A percentile compares a stretch with the other conserved stretches of the same genome.
phyloP scores from a whole-genome alignment of 2,888 invertebrate genomes.

The Cryptus armator region DNA sequence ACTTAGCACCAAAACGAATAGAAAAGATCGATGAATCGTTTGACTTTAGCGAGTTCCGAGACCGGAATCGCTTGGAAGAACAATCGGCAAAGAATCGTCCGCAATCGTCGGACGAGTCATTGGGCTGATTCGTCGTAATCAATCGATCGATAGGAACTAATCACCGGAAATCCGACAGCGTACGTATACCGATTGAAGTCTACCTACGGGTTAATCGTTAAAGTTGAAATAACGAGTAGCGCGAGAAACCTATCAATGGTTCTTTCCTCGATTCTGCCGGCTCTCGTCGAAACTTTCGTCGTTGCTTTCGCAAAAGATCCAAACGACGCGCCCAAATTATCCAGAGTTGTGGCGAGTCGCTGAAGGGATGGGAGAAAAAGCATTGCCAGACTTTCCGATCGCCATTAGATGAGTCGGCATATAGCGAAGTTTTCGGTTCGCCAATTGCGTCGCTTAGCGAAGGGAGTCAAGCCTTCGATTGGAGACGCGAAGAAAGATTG shows the following conservation, averaged over 20 bases:
- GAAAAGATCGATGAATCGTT: slow-evolving; percentile 16
- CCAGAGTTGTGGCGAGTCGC: slow-evolving; percentile 37
- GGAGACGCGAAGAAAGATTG: slow-evolving; percentile 31
- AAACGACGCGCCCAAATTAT: slow-evolving; percentile 50
- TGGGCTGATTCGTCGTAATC: slow-evolving; percentile 49
- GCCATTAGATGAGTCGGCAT: slow-evolving; percentile 38
- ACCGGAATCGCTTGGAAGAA: slow-evolving; percentile 10
- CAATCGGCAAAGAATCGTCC: background rate
- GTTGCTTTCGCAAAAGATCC: slow-evolving; percentile 29
- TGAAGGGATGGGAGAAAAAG: slow-evolving; percentile 18
- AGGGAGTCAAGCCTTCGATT: slow-evolving; percentile 36
- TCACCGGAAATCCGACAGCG: slow-evolving; percentile 30
- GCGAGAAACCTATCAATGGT: slow-evolving; percentile 19
- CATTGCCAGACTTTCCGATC: slow-evolving; percentile 28
- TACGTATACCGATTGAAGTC: slow-evolving; percentile 17
- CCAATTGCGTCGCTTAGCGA: slow-evolving; percentile 42
- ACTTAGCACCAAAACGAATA: background rate
- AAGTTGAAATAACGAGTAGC: slow-evolving; percentile 57
- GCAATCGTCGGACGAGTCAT: slow-evolving; percentile 47
- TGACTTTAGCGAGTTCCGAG: slow-evolving; percentile 8
- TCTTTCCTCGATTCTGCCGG: slow-evolving; percentile 24
- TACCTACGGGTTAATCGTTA: slow-evolving; percentile 48
- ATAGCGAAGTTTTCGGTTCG: slow-evolving; percentile 45
- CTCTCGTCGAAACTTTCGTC: slow-evolving; percentile 13
- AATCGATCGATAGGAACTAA: slow-evolving; percentile 48